Conservation (phyloP, 2,113 vertebrate species). For the Silurus meridionalis region DNA sequence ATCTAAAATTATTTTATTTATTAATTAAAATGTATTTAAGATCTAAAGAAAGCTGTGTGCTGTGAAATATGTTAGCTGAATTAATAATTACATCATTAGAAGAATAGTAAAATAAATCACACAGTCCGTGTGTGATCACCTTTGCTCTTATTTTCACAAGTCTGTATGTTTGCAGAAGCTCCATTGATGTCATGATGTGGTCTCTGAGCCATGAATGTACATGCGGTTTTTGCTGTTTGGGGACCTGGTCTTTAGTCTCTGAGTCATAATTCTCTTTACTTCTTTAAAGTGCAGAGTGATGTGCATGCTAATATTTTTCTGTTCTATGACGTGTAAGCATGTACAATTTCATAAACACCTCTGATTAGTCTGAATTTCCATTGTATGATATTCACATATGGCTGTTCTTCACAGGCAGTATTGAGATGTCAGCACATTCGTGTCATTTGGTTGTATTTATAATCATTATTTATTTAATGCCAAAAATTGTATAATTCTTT, state of each 20-base stretch:
- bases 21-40: no score
- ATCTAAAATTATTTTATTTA: no score
- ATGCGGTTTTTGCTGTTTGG: neutral
- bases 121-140: constrained; percentile 22
- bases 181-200: neutral
- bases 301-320: neutral
- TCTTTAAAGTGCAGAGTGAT: neutral
- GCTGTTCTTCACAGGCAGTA: neutral
- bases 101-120: neutral
- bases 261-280: constrained; percentile 10
- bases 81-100: neutral
- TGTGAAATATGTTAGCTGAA: no score
- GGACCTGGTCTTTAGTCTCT: neutral
- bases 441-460: neutral
- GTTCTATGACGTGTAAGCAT: neutral
- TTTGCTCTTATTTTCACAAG: constrained; percentile 24
- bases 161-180: constrained; percentile 12
- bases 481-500: neutral
- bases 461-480: neutral
- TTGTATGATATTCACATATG: neutral
- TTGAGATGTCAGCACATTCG: constrained; percentile 6
- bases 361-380: neutral
- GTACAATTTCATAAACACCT: neutral
- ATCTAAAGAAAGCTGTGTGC: no score
- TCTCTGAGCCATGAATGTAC: neutral